Base-by-base conservation (phyloP, 2,113 vertebrate species). In the Irena cyanogastra region DNA sequence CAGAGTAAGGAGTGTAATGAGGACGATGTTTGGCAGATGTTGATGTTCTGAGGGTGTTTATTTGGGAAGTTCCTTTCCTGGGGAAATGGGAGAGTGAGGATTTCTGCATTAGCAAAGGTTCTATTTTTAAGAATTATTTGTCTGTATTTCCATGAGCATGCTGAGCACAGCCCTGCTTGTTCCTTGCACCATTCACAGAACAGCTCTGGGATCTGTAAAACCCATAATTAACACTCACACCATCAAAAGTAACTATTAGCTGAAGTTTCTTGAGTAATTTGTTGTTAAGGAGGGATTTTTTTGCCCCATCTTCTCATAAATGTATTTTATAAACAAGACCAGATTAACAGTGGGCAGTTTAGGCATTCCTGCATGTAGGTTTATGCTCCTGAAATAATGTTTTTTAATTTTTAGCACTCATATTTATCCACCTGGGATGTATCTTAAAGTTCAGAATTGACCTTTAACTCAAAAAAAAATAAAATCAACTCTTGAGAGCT, bases 71-170 rank as follows among this genome's bases (percentile, higher is more conserved):
- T 49, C 33, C 22, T 63, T 27, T 77, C 39, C 44, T 68, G 64
- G 17, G 33, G 39, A 52, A 84, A 69, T 22, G 13, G 0, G 16
- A 65, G 9, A 4, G 3, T 0, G 1, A 53, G 28, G 9, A 21
- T 35, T 81, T 72, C 69, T 63, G 28, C 24, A 4, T 2, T 2
- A 49, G 17, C 15, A 16, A 16, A 28, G 11, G 7, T 23, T 45
- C 9, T 56, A 0, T 15, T 69, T 78, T 37, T 59, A 8, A 53
- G 0, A 14, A 0, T n/a, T 56, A 2, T 4, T n/a, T 49, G 5
- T 37, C 16, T 49, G 33, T 60, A n/a, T 41, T 66, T 87, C 42
- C 39, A 8, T 10, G n/a, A 23, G 11, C 56, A 47, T 0, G 0
- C 19, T 19, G 35, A 75, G n/a, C 33, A 57, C 12, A 81, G 42